Base-by-base conservation (phyloP, 2,113 vertebrate species). In the Burhinus bistriatus region DNA sequence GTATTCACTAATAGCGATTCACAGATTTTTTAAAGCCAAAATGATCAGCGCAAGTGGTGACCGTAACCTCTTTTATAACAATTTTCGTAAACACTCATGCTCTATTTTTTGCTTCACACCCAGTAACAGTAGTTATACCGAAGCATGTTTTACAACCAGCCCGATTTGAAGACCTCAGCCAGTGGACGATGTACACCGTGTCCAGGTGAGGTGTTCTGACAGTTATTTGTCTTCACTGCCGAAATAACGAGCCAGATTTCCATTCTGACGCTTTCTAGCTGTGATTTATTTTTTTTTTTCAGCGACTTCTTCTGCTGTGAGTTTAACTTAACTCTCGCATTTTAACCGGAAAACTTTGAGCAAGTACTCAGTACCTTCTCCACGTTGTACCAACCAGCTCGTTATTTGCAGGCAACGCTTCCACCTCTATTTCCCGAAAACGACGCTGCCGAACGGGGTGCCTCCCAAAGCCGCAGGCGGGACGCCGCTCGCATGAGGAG, bases 181-280 rank as follows among this genome's bases (percentile, higher is more conserved):
- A 32, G 8, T 1, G 15, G 29, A 49, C 1, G 1, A 66, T 7
- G 12, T 13, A 23, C 25, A 51, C 42, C 11, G 3, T 2, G 5
- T 51, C 77, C 71, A 76, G 70, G 57, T 73, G 75, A 77, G 20
- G 4, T 19, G 16, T 47, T 76, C 73, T 36, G 32, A 44, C 11
- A 5, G 11, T 21, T 51, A 21, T 29, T 79, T 65, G 11, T 10
- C 34, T 61, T 58, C n/a, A 1, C 59, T 29, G n/a, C 38, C 86
- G 32, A 62, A 82, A 68, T 6, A 49, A 25, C 0, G 8, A 44
- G n/a, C 6, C 57, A 32, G 30, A 15, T 49, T 87, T 54, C 58
- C 38, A 12, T 38, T 29, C 51, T 8, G 26, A 42, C 76, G 44
- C 32, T 49, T 44, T 27, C 32, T 5, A 45, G 16, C 42, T 26